Evolutionary conservation across 2,888 invertebrate genomes (phyloP), one percentile per base, ranked within the genome.

Genomic region (Athalia cordata): DNA sequence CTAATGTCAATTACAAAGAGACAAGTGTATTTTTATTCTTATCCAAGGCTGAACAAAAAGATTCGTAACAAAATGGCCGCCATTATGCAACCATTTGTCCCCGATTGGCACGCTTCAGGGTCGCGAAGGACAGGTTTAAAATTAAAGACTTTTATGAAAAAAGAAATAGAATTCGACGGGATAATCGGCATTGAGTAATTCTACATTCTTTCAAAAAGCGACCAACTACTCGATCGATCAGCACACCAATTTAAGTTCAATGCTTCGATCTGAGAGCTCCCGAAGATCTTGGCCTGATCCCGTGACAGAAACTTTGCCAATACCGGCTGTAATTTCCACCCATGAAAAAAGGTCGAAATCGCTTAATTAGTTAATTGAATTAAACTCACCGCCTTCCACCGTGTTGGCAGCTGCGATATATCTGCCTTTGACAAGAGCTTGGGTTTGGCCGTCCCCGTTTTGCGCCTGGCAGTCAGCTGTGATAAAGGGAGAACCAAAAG

Each of bases 381-480:
- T 4, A 13, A 75, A 85, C 87, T 87, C 79, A 91, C 91, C 91
- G 81, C 88, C 89, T 29, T 86, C 82, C 52, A 85, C 86, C 43
- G 87, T 84, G 75, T 88, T 84, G 50, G 91, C 91, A 45, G 91
- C 90, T 11, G 87, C 89, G 80, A 91, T 90, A 79, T 84, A 88
- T 66, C 90, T 88, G 74, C 89, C 86, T 62, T 87, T 86, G 72
- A 91, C 88, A 49, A 91, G 83, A 15, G 85, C 81, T 78, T 29
- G 29, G 29, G 29, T 29, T 29, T 88, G 89, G 57, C 77, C 80
- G 55, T 85, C 81, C 80, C 87, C 83, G 77, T 81, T 83, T 5
- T 86, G 85, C 66, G 87, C 86, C 83, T 90, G 91, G 87, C 90
- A 90, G 80, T 88, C 87, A 59, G 87, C 89, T 79, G 86, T 87